Percentiles rank a stretch among this genome's conserved stretches.
These are phyloP conservation scores for Diadromus collaris DNA, from an alignment of 2,888 invertebrate species.

Conservation along the genomic window DNA sequence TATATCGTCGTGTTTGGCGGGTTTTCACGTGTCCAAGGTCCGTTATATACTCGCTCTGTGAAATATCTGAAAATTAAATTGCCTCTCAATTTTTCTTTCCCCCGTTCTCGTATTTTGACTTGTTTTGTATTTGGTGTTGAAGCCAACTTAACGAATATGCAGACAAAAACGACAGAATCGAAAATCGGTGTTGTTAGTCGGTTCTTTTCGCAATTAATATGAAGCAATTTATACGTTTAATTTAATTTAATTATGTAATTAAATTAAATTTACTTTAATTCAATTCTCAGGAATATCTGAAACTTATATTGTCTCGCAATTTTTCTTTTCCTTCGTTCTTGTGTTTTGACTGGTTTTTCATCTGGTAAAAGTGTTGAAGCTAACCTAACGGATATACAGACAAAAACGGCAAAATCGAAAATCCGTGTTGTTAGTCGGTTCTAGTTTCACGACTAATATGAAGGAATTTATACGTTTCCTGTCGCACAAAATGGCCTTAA, in stretches of 20 bases:
- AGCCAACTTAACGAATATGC: background rate
- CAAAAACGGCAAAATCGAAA: background rate
- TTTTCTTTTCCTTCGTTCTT: background rate
- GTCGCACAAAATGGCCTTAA: slow-evolving; percentile 24
- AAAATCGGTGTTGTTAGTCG: background rate
- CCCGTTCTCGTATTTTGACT: background rate
- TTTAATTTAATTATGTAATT: too few species aligned
- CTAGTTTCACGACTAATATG: slow-evolving; percentile 24
- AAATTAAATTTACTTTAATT: too few species aligned
- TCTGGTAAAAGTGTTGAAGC: background rate
- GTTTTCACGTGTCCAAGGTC: slow-evolving; percentile 1
- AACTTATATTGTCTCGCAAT: background rate
- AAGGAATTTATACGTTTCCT: slow-evolving; percentile 14
- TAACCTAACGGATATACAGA: background rate
- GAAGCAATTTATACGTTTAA: slow-evolving; percentile 17
- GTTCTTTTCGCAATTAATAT: slow-evolving; percentile 26
- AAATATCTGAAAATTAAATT: slow-evolving; percentile 6
- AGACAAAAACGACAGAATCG: background rate
- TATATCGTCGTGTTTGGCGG: slow-evolving; percentile 5
- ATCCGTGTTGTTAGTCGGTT: background rate
- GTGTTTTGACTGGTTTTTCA: background rate
- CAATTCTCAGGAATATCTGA: background rate
- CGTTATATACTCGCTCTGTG: background rate
- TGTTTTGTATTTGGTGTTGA: background rate
- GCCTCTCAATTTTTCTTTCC: background rate